Evolutionary conservation across 2,113 vertebrate species (phyloP).

Genomic region (Syrmaticus mikado): DNA sequence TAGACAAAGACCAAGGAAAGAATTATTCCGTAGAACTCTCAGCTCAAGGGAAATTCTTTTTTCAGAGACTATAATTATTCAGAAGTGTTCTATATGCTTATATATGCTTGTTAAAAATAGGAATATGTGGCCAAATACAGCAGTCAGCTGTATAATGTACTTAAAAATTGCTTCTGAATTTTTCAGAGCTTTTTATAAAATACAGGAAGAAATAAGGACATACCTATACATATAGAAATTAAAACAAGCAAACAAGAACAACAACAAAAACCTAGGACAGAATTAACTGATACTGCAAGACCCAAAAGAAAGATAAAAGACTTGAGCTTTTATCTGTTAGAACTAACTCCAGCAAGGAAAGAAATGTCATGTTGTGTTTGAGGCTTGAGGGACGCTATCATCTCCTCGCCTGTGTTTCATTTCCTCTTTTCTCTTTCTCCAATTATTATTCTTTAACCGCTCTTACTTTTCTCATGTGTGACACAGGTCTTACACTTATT

Average conservation of each 20-base stretch:
- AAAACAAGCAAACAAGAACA: background rate
- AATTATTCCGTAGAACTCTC: background rate
- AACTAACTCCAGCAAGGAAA: background rate
- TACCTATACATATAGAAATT: background rate
- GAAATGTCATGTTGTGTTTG: background rate
- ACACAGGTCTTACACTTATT: background rate
- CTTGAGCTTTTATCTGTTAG: background rate
- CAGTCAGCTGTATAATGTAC: background rate
- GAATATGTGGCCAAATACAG: background rate
- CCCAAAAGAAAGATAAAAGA: background rate
- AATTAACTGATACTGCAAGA: background rate
- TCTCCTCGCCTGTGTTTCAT: background rate
- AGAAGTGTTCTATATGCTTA: background rate
- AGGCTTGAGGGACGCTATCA: background rate
- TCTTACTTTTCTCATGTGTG: background rate
- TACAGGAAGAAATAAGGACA: background rate
- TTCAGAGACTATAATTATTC: conserved; percentile 10
- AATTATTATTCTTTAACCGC: background rate
- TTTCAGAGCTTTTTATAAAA: background rate
- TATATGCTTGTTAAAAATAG: background rate
- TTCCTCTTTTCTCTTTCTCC: background rate
- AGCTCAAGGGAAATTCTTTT: background rate
- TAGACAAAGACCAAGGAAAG: background rate
- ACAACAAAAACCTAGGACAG: background rate
- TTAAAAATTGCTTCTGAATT: background rate